Evolutionary conservation across 2,113 vertebrate species (phyloP).

Genomic region (Myocastor coypus): DNA sequence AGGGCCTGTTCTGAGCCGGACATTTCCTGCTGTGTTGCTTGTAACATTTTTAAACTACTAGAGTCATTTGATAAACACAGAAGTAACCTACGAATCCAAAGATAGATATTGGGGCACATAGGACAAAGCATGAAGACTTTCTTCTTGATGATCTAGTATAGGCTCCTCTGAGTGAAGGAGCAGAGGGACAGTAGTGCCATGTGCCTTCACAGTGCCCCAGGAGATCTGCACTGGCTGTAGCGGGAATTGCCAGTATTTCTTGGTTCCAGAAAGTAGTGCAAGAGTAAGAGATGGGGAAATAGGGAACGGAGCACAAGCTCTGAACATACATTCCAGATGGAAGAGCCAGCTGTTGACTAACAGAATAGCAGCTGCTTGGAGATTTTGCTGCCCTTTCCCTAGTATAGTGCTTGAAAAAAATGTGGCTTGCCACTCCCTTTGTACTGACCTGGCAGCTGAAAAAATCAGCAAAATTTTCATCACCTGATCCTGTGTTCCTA

Average conservation of each 20-base stretch:
- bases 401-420: constrained; percentile 24
- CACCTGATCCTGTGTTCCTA: not conserved
- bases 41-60: constrained; percentile 40
- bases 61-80: constrained; percentile 46
- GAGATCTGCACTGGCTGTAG: not conserved
- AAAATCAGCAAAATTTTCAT: not conserved
- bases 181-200: not conserved
- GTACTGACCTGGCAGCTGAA: not conserved
- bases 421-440: constrained; percentile 21
- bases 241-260: not conserved
- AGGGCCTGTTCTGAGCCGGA: constrained; percentile 35
- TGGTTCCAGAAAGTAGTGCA: constrained; percentile 23
- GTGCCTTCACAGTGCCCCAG: constrained; percentile 13
- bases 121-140: not conserved
- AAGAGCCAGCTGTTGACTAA: constrained; percentile 21
- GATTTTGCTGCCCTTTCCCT: not conserved
- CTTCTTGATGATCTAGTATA: not conserved
- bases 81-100: constrained; percentile 65
- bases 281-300: not conserved
- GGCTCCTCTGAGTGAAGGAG: not conserved
- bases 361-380: constrained; percentile 47
- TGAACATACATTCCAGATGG: too few relatives aligned
- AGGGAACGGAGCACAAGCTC: not conserved
- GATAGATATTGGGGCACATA: constrained; percentile 1
- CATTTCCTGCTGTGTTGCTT: constrained; percentile 53